Base-by-base conservation (phyloP, 2,797 vertebrate genomes). In the Sebastes hubbsi region DNA sequence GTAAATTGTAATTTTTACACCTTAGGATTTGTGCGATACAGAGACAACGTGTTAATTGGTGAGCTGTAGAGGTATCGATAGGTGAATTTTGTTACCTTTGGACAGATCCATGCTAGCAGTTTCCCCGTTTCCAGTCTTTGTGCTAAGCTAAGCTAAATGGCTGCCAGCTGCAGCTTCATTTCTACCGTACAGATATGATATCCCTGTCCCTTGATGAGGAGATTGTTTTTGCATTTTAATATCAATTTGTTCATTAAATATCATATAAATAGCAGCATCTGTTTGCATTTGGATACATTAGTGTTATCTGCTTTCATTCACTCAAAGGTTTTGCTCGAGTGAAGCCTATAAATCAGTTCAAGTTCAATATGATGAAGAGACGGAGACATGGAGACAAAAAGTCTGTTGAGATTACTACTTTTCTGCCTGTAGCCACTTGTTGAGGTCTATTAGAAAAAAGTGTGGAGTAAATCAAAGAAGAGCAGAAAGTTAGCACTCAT, bases 341-440 rank as follows among this genome's bases (percentile, higher is more conserved):
- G 29, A 80, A 72, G 30, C 3, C 38, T 58, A 16, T n/a, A 11
- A 55, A 34, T 29, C 52, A 10, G 27, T 58, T 12, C 58, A 80
- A 71, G 56, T 56, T 67, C 42, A 74, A 8, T 56, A 16, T 60
- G 32, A 91, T 73, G 38, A 59, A 85, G 88, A 91, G 88, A 81
- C n/a, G 29, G 63, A 46, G 25, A 78, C 58, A 82, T 27, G 46
- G 27, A 68, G 34, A 84, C 46, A 63, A 69, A 68, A 46, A 59
- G 20, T 7, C 76, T 71, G 73, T 32, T 80, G 25, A 77, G 71
- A 74, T 70, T 70, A 68, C 38, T 75, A 56, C 59, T 78, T 72
- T 75, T 68, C 60, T 64, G 78, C 71, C 62, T 74, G n/a, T 42
- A 65, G 30, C 67, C 78, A 49, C 18, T 52, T 67, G 75, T 73